phyloP scores from a whole-genome alignment of 2,113 vertebrate genomes.

The Tringa solitaria region DNA sequence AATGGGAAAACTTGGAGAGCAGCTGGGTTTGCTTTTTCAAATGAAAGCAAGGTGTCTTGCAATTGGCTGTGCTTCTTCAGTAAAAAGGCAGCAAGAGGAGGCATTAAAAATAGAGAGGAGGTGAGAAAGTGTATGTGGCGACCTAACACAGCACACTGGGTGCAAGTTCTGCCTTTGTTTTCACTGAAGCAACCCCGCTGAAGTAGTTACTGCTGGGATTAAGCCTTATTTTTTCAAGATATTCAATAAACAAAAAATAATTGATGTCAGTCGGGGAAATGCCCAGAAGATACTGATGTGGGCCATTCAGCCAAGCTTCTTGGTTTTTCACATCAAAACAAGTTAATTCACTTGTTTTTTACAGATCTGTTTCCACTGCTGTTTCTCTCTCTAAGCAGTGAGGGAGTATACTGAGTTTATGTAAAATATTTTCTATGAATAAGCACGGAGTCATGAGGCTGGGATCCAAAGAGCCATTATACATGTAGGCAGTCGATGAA shows the following conservation, averaged over 20 bases:
- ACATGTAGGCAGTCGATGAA: not conserved
- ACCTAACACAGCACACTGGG: not conserved
- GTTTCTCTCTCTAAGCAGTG: not conserved
- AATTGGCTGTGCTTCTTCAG: not conserved
- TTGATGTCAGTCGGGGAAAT: not conserved
- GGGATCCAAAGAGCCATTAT: not conserved
- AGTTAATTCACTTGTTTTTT: not conserved
- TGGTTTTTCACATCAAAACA: not conserved
- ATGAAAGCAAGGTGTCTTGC: not conserved
- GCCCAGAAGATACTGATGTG: not conserved
- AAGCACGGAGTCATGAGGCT: not conserved
- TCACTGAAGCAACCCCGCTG: not conserved
- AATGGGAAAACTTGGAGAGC: not conserved
- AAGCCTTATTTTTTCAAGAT: not conserved
- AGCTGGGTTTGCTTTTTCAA: not conserved
- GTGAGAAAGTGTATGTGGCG: not conserved
- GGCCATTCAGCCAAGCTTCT: not conserved
- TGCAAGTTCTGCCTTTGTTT: not conserved
- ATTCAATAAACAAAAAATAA: not conserved
- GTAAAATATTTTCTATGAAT: slow-evolving; percentile 32
- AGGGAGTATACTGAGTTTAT: not conserved
- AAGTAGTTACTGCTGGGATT: not conserved
- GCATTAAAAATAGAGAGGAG: not conserved
- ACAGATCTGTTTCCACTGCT: not conserved
- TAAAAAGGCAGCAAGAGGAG: not conserved